Percentiles rank a stretch among this genome's conserved stretches.
These are phyloP conservation scores for Siniperca knerii DNA, from an alignment of 2,113 vertebrate genomes.

Conservation along the genomic window DNA sequence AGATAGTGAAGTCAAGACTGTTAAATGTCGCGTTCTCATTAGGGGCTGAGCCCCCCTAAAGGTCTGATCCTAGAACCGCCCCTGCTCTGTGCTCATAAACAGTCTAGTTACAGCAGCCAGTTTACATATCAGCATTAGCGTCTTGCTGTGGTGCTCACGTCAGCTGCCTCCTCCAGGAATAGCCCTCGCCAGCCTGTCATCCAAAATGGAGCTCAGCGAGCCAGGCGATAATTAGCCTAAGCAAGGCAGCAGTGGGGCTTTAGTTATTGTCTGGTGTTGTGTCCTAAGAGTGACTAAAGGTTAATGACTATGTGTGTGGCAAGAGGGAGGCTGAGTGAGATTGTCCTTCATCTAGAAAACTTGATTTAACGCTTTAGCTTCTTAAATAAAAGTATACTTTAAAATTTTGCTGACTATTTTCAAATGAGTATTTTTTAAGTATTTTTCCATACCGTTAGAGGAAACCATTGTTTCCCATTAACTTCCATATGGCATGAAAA, in stretches of 20 bases:
- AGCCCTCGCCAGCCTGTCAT: conserved; percentile 18
- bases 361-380: background rate
- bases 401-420: background rate
- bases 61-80: too few relatives aligned
- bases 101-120: conserved; percentile 28
- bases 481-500: background rate
- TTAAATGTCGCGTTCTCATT: too few relatives aligned
- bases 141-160: background rate
- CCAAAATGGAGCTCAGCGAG: background rate
- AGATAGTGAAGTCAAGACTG: too few relatives aligned
- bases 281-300: conserved; percentile 25
- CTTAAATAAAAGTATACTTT: background rate
- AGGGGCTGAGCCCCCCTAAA: too few relatives aligned
- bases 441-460: background rate
- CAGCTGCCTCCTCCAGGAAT: conserved; percentile 51
- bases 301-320: conserved; percentile 21
- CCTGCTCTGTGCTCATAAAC: background rate
- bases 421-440: background rate
- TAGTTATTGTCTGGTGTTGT: conserved; percentile 38
- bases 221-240: conserved; percentile 27
- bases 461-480: background rate
- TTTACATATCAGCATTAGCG: conserved; percentile 55
- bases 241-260: conserved; percentile 7
- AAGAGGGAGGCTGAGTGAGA: background rate
- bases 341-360: background rate